A percentile compares a stretch with the other conserved stretches of the same genome.
These are phyloP conservation scores for Piprites chloris DNA, from an alignment of 2,113 vertebrate species.

Conservation along the genomic window DNA sequence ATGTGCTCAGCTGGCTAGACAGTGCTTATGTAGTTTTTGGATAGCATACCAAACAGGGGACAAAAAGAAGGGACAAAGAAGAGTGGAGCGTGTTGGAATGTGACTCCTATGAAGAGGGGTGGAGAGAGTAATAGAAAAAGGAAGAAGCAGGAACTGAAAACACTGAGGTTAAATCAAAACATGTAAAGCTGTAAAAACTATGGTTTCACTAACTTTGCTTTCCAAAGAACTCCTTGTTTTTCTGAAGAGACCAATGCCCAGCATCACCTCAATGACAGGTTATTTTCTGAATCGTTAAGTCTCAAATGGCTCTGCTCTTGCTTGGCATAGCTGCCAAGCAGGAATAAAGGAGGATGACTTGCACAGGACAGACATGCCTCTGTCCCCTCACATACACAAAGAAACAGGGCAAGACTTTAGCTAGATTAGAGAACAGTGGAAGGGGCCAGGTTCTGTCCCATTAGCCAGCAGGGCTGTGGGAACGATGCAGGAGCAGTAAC, in stretches of 20 bases:
- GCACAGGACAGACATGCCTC: background rate
- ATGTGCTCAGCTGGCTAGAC: background rate
- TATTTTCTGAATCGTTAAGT: background rate
- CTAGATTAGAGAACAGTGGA: background rate
- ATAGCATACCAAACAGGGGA: background rate
- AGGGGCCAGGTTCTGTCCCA: background rate
- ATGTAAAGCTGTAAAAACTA: background rate
- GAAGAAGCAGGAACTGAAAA: background rate
- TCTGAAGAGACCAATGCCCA: background rate
- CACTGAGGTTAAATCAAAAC: background rate
- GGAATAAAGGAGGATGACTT: background rate
- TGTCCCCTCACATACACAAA: background rate
- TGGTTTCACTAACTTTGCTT: background rate
- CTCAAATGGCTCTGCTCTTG: background rate
- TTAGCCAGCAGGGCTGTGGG: background rate
- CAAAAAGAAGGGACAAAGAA: background rate
- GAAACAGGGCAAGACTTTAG: background rate
- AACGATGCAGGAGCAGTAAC: background rate
- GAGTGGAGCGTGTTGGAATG: background rate
- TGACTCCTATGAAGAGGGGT: background rate
- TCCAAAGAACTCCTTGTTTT: constrained; percentile 1
- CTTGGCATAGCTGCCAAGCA: background rate
- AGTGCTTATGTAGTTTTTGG: background rate
- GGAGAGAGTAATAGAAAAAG: background rate
- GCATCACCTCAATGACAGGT: background rate